Evolutionary conservation across 2,888 invertebrate genomes (phyloP).

Genomic region (Petrolisthes manimaculis): DNA sequence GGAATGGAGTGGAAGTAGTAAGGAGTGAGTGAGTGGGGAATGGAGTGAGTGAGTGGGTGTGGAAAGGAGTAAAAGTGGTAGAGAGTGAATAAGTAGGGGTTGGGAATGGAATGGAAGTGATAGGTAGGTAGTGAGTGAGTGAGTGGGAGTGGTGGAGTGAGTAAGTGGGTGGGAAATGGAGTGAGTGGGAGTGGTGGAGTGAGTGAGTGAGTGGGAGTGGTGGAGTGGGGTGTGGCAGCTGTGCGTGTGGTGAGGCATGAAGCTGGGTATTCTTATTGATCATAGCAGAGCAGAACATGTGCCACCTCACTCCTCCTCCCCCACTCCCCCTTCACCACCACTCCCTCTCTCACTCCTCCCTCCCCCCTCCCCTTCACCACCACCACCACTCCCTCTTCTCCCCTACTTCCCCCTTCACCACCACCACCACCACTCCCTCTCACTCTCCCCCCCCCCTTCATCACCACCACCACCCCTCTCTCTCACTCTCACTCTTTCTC

Average conservation of each 20-base stretch:
- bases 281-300: background rate
- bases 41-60: background rate
- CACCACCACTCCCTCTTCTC: background rate
- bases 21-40: background rate
- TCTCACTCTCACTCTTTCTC: background rate
- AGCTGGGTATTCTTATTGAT: slow-evolving; percentile 9
- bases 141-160: background rate
- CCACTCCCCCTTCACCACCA: background rate
- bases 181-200: background rate
- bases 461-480: background rate
- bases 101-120: background rate
- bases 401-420: background rate
- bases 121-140: background rate
- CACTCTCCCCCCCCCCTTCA: background rate
- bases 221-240: background rate
- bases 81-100: background rate
- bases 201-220: too few species aligned
- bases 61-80: background rate
- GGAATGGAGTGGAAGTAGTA: background rate
- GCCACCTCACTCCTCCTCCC: background rate
- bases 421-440: background rate
- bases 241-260: slow-evolving; percentile 15
- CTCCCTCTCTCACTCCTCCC: background rate
- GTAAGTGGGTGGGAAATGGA: background rate
- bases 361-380: background rate